Evolutionary conservation across 2,797 vertebrate species (phyloP), one percentile per base, ranked within the genome.

Genomic region (Gallinago nigripennis): DNA sequence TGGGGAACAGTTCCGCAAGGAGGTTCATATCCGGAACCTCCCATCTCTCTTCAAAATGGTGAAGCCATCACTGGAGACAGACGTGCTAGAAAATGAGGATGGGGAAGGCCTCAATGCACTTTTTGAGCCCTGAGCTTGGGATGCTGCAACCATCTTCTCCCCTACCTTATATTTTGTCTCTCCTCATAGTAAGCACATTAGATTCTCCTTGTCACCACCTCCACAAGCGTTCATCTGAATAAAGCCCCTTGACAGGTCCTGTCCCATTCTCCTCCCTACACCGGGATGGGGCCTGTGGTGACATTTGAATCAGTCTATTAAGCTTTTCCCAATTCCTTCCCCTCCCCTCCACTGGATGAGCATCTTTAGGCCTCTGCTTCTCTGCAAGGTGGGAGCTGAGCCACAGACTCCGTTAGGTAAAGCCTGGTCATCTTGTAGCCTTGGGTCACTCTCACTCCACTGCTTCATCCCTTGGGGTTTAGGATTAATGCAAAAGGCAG

Each of bases 1-100:
- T 11, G 99, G 99, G 91, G 99, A 99, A 96, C 99, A 99, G 97
- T 99, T 99, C 96, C 99, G 98, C 95, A 99, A 99, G 97, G 99
- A 99, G 97, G 99, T 99, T 95, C 99, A 99, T 87, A 99, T 99
- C 97, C 98, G 99, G 96, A 99, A 99, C 97, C 99, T 99, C 90
- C 99, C 99, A 6, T 99, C 99, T 19, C 99, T 99, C 91, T 99
- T 99, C 97, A 99, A 99, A 98, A 99, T 98, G 92, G 96, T 97
- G 45, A 99, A 99, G 97, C 97, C 98, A 43, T 93, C 96, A 41
- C 5, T 97, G 90, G 98, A 99, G 51, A 68, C 96, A 6, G 98
- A 98, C 63, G 90, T 95, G 71, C 57, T 98, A 79, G 93, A 97
- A 90, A 97, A 81, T 6, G 98, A 98, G 50, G 96, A 97, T 48